Evolutionary conservation across 2,888 invertebrate species (phyloP).

Genomic region (Chorisops tibialis): DNA sequence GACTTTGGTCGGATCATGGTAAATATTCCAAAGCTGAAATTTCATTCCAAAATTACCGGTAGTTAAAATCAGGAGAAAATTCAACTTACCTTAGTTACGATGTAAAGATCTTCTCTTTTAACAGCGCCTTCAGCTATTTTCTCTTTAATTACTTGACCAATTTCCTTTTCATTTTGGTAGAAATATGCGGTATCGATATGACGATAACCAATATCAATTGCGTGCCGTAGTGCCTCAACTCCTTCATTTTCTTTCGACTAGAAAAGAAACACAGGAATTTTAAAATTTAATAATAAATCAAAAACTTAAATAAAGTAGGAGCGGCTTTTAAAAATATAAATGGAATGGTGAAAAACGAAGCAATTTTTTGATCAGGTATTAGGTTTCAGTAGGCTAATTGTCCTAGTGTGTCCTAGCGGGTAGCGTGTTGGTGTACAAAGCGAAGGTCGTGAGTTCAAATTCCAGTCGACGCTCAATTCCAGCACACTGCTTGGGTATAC

Average conservation of each 20-base stretch:
- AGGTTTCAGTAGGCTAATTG: too few species aligned
- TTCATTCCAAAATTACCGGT: neutral
- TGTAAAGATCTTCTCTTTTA: constrained; percentile 49
- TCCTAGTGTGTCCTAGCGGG: too few species aligned
- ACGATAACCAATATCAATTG: constrained; percentile 55
- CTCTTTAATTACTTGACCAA: constrained; percentile 51
- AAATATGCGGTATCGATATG: constrained; percentile 56
- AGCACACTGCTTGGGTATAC: too few species aligned
- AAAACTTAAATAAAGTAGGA: neutral
- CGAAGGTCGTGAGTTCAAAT: too few species aligned
- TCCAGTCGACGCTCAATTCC: too few species aligned
- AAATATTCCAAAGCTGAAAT: constrained; percentile 39
- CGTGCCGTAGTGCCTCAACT: constrained; percentile 46
- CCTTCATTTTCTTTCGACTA: constrained; percentile 43
- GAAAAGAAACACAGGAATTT: constrained; percentile 36
- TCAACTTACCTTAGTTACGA: constrained; percentile 42
- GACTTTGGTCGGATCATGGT: constrained; percentile 66
- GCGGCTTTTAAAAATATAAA: neutral
- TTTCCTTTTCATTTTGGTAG: constrained; percentile 53
- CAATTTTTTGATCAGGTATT: too few species aligned
- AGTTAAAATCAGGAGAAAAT: neutral
- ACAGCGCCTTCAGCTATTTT: constrained; percentile 51
- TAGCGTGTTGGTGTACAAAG: too few species aligned
- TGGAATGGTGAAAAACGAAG: neutral
- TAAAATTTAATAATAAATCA: neutral